These are phyloP conservation scores for Stratiolaelaps scimitus DNA, from an alignment of 1,140 invertebrate genomes.

Conservation along the genomic window DNA sequence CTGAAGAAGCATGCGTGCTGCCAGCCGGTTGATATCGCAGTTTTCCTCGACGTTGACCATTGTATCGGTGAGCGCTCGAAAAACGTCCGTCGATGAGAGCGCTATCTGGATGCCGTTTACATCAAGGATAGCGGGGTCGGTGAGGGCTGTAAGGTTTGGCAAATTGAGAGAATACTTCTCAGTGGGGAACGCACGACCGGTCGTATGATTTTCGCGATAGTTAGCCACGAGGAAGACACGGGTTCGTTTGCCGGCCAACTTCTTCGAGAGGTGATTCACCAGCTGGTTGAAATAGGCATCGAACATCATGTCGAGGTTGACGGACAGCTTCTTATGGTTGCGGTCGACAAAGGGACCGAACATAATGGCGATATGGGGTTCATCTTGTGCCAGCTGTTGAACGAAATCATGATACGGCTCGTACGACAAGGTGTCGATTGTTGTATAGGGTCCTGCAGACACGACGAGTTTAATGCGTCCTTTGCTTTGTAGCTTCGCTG, in stretches of 20 bases:
- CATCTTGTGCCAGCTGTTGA: conserved; percentile 3
- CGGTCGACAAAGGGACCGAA: conserved; percentile 2
- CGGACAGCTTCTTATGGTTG: conserved; percentile 17
- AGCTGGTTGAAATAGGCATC: conserved; percentile 4
- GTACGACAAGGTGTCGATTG: conserved; percentile 58
- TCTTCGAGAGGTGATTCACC: background rate
- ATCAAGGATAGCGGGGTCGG: conserved; percentile 15
- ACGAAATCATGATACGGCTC: conserved; percentile 67
- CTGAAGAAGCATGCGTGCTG: conserved; percentile 2
- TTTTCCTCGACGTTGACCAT: conserved; percentile 19
- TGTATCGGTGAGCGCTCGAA: background rate
- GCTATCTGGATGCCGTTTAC: conserved; percentile 23
- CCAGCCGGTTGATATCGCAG: background rate
- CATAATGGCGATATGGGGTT: background rate
- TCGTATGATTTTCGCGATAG: conserved; percentile 14
- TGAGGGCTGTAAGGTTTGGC: background rate
- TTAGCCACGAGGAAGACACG: conserved; percentile 3
- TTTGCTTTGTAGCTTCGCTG: background rate
- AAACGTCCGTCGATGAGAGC: conserved; percentile 13
- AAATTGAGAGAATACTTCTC: background rate
- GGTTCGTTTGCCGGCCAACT: conserved; percentile 1
- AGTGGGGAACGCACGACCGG: conserved; percentile 15
- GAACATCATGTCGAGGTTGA: background rate
- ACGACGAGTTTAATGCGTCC: conserved; percentile 54
- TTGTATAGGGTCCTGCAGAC: conserved; percentile 67